These are phyloP conservation scores for Chorisops tibialis DNA, from an alignment of 2,888 invertebrate genomes.

Conservation along the genomic window DNA sequence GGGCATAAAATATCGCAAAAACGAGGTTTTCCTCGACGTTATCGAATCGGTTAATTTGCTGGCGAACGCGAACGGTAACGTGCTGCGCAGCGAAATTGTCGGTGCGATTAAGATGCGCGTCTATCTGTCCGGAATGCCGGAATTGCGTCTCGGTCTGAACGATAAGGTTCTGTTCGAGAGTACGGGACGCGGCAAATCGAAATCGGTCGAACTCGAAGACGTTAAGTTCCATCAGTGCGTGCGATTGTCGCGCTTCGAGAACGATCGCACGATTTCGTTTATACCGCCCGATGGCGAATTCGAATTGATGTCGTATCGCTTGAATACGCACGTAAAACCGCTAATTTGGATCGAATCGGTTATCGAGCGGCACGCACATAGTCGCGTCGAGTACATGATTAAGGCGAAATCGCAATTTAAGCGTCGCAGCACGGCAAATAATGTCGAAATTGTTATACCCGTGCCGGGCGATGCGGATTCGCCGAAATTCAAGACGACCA, in stretches of 20 bases:
- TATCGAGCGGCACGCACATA: conserved; percentile 95
- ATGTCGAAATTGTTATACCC: conserved; percentile 96
- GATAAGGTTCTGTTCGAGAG: conserved; percentile 98
- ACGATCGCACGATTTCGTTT: conserved; percentile 96
- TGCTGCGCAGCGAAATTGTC: conserved; percentile 94
- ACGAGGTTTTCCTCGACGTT: conserved; percentile 98
- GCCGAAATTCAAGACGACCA: conserved; percentile 96
- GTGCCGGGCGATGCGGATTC: conserved; percentile 97
- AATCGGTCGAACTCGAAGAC: conserved; percentile 96
- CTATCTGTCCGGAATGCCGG: conserved; percentile 97
- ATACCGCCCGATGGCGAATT: conserved; percentile 99
- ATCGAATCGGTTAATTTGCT: conserved; percentile 96
- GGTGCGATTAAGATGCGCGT: conserved; percentile 99
- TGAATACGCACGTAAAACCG: conserved; percentile 96
- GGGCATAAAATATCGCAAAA: conserved; percentile 97
- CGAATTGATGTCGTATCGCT: conserved; percentile 95
- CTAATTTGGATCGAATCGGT: conserved; percentile 99
- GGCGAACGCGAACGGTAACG: conserved; percentile 95
- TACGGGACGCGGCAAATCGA: conserved; percentile 94
- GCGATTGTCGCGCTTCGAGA: conserved; percentile 92
- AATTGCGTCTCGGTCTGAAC: conserved; percentile 90
- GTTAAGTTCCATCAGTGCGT: conserved; percentile 99
- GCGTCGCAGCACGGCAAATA: conserved; percentile 94
- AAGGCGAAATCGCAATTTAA: conserved; percentile 99
- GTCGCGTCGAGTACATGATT: conserved; percentile 97